Evolutionary conservation across 2,888 invertebrate genomes (phyloP).

Genomic region (Cryptocephalus primarius): DNA sequence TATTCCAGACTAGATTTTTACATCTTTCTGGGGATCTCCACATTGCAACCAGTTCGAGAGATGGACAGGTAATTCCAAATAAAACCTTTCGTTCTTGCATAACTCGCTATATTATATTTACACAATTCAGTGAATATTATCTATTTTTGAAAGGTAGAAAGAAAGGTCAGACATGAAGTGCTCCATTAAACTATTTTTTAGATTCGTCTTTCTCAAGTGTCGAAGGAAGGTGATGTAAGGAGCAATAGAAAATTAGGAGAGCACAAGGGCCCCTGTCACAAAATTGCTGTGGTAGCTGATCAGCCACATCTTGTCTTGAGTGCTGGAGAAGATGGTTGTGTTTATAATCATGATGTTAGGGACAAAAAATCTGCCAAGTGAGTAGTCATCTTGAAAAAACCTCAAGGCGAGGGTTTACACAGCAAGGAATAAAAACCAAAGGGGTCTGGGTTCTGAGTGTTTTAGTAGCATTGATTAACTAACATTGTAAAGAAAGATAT

Average conservation of each 20-base stretch:
- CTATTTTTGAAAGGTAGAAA: neutral
- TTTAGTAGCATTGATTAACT: too few relatives aligned
- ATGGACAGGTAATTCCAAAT: conserved; percentile 61
- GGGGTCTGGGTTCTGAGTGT: too few relatives aligned
- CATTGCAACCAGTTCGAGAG: conserved; percentile 79
- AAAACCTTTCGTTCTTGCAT: conserved; percentile 5
- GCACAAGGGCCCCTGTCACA: conserved; percentile 72
- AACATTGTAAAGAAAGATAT: too few relatives aligned
- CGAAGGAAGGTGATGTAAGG: conserved; percentile 40
- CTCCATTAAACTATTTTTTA: neutral
- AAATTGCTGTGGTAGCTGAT: conserved; percentile 64
- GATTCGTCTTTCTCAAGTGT: conserved; percentile 35
- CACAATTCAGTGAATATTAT: neutral
- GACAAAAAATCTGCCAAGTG: conserved; percentile 48
- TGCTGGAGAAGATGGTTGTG: conserved; percentile 80
- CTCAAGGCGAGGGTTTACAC: too few relatives aligned
- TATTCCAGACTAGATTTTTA: conserved; percentile 86
- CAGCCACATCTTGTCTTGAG: conserved; percentile 71
- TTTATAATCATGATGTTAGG: conserved; percentile 74
- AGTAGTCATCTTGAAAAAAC: neutral
- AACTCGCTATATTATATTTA: conserved; percentile 2
- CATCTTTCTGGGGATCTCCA: conserved; percentile 68
- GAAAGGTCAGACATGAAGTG: neutral
- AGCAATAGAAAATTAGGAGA: conserved; percentile 50
- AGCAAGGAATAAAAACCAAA: too few relatives aligned